Evolutionary conservation across 2,888 invertebrate species (phyloP).

Genomic region (Calameuta idolon): DNA sequence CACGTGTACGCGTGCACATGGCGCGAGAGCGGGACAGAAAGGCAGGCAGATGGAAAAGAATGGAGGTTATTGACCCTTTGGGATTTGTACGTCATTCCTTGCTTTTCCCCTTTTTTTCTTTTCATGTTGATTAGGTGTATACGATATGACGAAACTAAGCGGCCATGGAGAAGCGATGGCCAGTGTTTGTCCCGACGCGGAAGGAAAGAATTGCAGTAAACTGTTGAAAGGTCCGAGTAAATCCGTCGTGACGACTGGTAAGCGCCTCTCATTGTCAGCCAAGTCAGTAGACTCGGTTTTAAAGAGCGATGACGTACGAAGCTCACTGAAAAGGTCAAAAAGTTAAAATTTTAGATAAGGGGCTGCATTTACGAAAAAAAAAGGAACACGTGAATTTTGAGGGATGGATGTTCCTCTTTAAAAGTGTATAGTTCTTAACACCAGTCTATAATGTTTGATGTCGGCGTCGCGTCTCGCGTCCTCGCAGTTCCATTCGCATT

Average conservation of each 20-base stretch:
- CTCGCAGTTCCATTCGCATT: background rate
- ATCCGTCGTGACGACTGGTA: background rate
- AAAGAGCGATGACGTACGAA: no score
- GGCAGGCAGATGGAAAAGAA: background rate
- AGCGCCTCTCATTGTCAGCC: background rate
- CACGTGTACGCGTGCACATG: constrained; percentile 12
- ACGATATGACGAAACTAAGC: background rate
- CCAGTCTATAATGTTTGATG: no score
- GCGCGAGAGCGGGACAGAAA: constrained; percentile 13
- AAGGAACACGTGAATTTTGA: no score
- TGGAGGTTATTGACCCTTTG: constrained; percentile 12
- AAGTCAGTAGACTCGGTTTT: background rate
- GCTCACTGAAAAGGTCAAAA: no score
- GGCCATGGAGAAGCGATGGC: background rate
- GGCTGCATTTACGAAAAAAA: no score
- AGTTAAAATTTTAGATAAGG: no score
- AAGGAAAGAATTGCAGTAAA: background rate
- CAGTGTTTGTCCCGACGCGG: background rate
- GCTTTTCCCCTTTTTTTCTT: constrained; percentile 3
- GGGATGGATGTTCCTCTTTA: no score
- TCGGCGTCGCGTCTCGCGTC: background rate
- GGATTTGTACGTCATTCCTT: constrained; percentile 1
- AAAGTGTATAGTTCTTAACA: no score
- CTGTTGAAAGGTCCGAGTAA: background rate
- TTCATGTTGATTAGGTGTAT: constrained; percentile 1